Percentiles rank a stretch among this genome's conserved stretches.
These are phyloP conservation scores for Toxotes jaculatrix DNA, from an alignment of 2,113 vertebrate genomes.

Conservation along the genomic window DNA sequence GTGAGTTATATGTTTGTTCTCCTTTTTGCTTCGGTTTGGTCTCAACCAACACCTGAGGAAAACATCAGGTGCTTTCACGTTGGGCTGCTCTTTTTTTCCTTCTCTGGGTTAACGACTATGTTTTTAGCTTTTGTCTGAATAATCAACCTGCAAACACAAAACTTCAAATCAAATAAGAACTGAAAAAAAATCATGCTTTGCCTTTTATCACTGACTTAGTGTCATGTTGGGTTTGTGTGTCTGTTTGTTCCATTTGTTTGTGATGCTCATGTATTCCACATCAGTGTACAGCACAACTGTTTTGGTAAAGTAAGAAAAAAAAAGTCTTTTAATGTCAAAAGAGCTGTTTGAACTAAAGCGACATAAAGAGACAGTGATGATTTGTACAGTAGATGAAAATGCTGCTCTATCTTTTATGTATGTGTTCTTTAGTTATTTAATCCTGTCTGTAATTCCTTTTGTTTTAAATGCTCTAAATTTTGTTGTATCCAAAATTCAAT, in stretches of 20 bases:
- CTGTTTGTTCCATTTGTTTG: constrained; percentile 8
- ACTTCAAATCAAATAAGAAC: neutral
- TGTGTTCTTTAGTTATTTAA: constrained; percentile 14
- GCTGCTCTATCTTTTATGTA: constrained; percentile 31
- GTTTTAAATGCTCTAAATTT: neutral
- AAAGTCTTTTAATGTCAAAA: constrained; percentile 11
- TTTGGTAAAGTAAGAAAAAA: neutral
- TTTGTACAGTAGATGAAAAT: neutral
- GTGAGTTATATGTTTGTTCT: neutral
- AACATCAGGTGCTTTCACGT: neutral
- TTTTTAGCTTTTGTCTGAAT: neutral
- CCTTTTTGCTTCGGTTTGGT: no score
- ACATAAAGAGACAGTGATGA: neutral
- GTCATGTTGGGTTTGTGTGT: constrained; percentile 3
- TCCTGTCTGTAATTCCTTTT: neutral
- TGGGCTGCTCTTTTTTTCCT: no score
- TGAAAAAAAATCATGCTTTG: neutral
- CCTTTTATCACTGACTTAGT: neutral
- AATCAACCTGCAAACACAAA: neutral
- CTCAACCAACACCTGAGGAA: no score
- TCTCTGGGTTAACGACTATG: neutral
- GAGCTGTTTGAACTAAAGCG: constrained; percentile 19
- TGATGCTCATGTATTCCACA: constrained; percentile 24
- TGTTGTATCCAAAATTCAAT: neutral
- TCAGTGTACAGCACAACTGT: neutral